Evolutionary conservation across 30 jellyfish, hydroid and myxozoan genomes (phyloP).

Genomic region (Turritopsis dohrnii): DNA sequence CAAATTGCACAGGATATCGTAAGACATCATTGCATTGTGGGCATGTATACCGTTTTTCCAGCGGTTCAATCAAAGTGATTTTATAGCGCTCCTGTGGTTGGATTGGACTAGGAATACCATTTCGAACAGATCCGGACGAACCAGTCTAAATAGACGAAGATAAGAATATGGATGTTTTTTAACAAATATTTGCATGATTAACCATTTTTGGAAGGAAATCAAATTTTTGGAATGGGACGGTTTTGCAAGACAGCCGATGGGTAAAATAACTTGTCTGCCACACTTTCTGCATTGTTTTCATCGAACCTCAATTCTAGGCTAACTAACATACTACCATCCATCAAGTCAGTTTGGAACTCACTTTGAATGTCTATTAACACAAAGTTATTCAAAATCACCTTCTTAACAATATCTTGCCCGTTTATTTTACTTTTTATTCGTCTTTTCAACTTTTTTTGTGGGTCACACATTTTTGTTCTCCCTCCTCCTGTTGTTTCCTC

Average conservation of each 20-base stretch:
- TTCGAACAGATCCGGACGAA: neutral
- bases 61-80: conserved; percentile 46
- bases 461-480: neutral
- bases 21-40: conserved; percentile 80
- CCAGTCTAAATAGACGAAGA: neutral
- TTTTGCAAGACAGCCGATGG: too few relatives aligned
- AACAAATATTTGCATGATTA: neutral
- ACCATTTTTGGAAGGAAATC: too few relatives aligned
- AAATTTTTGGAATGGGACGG: too few relatives aligned
- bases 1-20: conserved; percentile 79
- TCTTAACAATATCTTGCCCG: neutral
- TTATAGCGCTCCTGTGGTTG: conserved; percentile 59
- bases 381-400: too few relatives aligned
- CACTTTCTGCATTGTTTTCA: too few relatives aligned
- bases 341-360: neutral
- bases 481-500: neutral
- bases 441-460: neutral
- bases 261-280: too few relatives aligned
- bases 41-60: conserved; percentile 73
- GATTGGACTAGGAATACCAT: neutral
- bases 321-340: neutral
- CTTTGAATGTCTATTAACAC: too few relatives aligned
- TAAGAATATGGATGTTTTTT: neutral
- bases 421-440: neutral
- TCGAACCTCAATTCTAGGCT: too few relatives aligned